A percentile compares a stretch with the other conserved stretches of the same genome.
Evolutionary conservation across 2,797 vertebrate genomes (phyloP).

Genomic region (Pangasius djambal): DNA sequence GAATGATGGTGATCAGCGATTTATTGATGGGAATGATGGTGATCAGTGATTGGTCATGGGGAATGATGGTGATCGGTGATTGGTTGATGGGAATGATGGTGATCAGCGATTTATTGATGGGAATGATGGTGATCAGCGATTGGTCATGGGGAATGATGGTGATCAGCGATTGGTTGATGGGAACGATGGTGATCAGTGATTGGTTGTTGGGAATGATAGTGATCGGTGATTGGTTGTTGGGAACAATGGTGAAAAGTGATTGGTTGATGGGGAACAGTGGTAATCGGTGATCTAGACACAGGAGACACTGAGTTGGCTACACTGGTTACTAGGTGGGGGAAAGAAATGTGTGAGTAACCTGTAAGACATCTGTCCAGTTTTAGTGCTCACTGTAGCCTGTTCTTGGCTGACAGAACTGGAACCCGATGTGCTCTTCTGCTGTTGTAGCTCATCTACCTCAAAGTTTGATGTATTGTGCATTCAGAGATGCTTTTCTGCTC

Average conservation of each 20-base stretch:
- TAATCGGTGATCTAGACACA: neutral
- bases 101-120: too few species aligned
- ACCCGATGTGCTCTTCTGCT: neutral
- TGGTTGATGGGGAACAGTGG: too few species aligned
- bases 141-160: accelerated
- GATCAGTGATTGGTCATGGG: neutral
- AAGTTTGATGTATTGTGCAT: neutral
- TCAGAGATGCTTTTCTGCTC: neutral
- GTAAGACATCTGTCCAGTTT: neutral
- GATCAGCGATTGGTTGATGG: neutral
- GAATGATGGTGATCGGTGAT: neutral
- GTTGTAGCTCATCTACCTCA: neutral
- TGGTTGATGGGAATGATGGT: too few species aligned
- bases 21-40: neutral
- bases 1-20: neutral
- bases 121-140: too few species aligned
- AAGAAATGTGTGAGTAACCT: neutral
- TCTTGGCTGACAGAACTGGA: neutral
- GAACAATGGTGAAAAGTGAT: too few species aligned
- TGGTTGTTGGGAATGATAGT: neutral
- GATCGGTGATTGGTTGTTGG: neutral
- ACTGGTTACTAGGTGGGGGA: neutral
- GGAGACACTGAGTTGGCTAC: neutral
- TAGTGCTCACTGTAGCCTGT: neutral
- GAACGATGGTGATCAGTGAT: neutral